A percentile compares a stretch with the other conserved stretches of the same genome.
Evolutionary conservation across 2,113 vertebrate species (phyloP).

Genomic region (Sphyrna mokarran): DNA sequence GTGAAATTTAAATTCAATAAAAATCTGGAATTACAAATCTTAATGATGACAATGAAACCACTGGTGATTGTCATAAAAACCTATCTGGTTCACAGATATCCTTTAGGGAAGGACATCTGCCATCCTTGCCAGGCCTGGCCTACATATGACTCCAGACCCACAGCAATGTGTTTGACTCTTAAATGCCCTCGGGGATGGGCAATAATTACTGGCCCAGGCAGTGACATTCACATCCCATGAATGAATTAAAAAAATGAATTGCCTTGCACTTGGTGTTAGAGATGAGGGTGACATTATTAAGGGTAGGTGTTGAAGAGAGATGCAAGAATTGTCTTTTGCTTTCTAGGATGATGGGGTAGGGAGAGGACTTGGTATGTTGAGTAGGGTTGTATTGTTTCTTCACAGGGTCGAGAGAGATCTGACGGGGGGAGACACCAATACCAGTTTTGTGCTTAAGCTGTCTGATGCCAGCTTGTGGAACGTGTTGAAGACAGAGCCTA

Average conservation of each 20-base stretch:
- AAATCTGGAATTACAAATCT: too few species aligned
- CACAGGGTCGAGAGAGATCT: background rate
- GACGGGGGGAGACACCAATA: background rate
- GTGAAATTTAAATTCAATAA: too few species aligned
- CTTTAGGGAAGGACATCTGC: too few species aligned
- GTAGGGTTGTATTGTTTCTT: background rate
- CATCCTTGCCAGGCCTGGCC: too few species aligned
- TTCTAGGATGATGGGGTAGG: background rate
- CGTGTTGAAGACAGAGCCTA: background rate
- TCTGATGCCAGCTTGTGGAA: background rate
- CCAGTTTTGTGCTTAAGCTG: background rate
- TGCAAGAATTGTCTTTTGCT: background rate
- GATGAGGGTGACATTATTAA: background rate
- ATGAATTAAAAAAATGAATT: background rate
- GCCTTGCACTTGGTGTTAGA: background rate
- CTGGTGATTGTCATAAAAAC: too few species aligned
- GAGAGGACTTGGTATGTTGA: background rate
- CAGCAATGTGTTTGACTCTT: too few species aligned
- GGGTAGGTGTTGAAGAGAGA: background rate
- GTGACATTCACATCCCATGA: too few species aligned
- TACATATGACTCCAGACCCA: too few species aligned
- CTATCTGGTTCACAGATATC: too few species aligned
- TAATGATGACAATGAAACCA: too few species aligned
- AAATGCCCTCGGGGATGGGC: too few species aligned
- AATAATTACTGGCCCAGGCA: too few species aligned